phyloP scores from a whole-genome alignment of 2,888 invertebrate genomes.

The Ochropleura plecta region DNA sequence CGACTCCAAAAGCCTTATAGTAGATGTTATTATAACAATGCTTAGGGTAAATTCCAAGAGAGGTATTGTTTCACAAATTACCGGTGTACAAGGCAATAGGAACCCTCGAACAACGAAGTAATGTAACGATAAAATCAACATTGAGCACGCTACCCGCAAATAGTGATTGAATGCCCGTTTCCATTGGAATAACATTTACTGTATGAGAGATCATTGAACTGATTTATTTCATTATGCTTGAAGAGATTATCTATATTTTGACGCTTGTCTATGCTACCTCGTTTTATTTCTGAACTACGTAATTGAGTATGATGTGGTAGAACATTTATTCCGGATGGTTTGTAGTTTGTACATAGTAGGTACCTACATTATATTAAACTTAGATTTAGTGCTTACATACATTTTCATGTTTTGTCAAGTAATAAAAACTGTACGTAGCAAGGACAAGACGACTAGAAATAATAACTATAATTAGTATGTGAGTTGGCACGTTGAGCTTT shows the following conservation, averaged over 20 bases:
- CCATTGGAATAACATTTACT: slow-evolving; percentile 32
- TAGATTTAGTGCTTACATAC: neutral
- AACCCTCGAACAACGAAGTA: slow-evolving; percentile 71
- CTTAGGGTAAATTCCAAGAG: slow-evolving; percentile 64
- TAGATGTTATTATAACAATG: slow-evolving; percentile 69
- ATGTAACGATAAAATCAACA: slow-evolving; percentile 76
- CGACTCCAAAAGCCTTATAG: slow-evolving; percentile 56
- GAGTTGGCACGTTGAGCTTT: too few species aligned
- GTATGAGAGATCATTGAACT: slow-evolving; percentile 25
- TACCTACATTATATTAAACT: neutral
- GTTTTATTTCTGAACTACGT: neutral
- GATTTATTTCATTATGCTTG: slow-evolving; percentile 14
- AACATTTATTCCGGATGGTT: neutral
- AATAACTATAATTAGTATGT: neutral
- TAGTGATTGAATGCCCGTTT: slow-evolving; percentile 68
- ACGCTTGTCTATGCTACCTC: neutral
- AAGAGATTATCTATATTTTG: neutral
- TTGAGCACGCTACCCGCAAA: slow-evolving; percentile 69
- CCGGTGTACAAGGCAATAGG: slow-evolving; percentile 71
- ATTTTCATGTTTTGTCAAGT: neutral
- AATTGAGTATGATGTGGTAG: neutral
- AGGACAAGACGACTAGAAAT: neutral
- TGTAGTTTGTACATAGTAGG: neutral
- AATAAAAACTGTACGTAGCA: neutral
- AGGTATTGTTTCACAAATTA: slow-evolving; percentile 78